These are phyloP conservation scores for Labia minor DNA, from an alignment of 2,888 invertebrate genomes.

Conservation along the genomic window DNA sequence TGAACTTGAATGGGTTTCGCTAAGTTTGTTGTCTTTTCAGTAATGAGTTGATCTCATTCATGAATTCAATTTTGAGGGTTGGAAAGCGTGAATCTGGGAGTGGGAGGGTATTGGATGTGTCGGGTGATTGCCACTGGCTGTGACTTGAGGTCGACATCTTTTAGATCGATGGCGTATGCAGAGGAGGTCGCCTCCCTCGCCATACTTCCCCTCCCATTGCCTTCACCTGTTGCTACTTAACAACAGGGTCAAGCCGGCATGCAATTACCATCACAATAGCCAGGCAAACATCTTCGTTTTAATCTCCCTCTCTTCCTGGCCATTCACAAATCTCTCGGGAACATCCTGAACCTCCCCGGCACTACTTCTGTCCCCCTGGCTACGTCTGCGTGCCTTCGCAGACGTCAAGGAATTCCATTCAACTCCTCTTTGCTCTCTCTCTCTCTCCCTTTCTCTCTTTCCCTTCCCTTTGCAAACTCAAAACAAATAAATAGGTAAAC, in stretches of 20 bases:
- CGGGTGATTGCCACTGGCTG: too few relatives aligned
- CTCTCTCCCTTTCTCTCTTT: not conserved
- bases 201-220: not conserved
- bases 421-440: not conserved
- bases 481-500: too few relatives aligned
- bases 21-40: too few relatives aligned
- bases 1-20: too few relatives aligned
- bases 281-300: not conserved
- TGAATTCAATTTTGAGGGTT: too few relatives aligned
- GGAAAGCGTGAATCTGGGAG: too few relatives aligned
- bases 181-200: not conserved
- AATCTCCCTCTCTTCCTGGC: slow-evolving; percentile 9
- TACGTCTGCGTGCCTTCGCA: too few relatives aligned
- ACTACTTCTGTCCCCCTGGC: not conserved
- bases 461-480: not conserved
- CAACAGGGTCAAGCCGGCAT: not conserved
- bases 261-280: slow-evolving; percentile 7
- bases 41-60: too few relatives aligned
- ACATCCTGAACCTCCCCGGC: not conserved
- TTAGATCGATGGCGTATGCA: not conserved
- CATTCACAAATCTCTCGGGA: not conserved
- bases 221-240: slow-evolving; percentile 1
- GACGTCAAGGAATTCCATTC: not conserved
- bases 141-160: too few relatives aligned
- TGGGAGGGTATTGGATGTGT: too few relatives aligned